Conservation (phyloP, 2,888 invertebrate genomes). For the Liposcelis brunnea region DNA sequence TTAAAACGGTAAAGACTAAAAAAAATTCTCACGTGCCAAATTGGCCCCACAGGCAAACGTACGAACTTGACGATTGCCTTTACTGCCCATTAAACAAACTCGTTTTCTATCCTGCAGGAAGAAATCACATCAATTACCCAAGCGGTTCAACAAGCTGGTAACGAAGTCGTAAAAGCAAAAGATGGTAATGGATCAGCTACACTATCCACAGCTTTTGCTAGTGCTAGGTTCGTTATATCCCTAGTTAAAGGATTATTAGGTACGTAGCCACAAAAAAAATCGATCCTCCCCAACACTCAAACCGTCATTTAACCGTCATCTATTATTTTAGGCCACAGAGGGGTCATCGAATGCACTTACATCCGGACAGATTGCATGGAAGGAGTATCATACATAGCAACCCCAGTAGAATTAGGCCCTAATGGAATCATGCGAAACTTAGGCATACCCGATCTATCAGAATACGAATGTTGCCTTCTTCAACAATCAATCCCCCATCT, state of each 20-base stretch:
- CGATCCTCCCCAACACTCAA: too few relatives aligned
- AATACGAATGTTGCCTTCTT: conserved; percentile 15
- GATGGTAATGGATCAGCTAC: conserved; percentile 40
- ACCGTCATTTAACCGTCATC: too few relatives aligned
- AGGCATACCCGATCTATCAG: conserved; percentile 13
- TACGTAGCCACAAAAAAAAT: too few relatives aligned
- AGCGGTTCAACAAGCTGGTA: conserved; percentile 38
- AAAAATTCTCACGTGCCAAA: too few relatives aligned
- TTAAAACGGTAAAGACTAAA: conserved; percentile 27
- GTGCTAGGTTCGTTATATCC: conserved; percentile 37
- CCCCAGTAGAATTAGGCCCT: conserved; percentile 14
- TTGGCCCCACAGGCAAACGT: too few relatives aligned
- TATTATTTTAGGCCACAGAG: conserved; percentile 24
- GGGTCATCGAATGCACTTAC: conserved; percentile 13
- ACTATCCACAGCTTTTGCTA: conserved; percentile 47
- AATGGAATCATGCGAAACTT: conserved; percentile 15
- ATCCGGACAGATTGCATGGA: conserved; percentile 14
- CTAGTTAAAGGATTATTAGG: conserved; percentile 37
- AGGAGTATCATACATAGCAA: conserved; percentile 13
- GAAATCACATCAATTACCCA: conserved; percentile 25
- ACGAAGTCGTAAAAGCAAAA: conserved; percentile 42
- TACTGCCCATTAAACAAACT: too few relatives aligned
- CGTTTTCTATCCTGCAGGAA: too few relatives aligned
- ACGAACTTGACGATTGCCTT: too few relatives aligned
- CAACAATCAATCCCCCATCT: conserved; percentile 15